Evolutionary conservation across 2,888 invertebrate species (phyloP).

Genomic region (Caenorhabditis wallacei): DNA sequence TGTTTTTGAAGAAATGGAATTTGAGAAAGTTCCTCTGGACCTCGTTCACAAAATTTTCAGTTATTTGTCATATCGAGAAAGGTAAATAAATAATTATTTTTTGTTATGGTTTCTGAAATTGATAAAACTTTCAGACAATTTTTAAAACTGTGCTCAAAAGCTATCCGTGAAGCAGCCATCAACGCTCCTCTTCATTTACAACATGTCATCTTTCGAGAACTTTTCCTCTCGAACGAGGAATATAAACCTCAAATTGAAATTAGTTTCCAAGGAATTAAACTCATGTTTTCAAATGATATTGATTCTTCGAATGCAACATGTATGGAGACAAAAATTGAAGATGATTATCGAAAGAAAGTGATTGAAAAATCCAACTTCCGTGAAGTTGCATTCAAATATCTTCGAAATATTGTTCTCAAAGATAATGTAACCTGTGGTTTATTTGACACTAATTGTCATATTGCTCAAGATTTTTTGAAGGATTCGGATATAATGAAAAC

Average conservation of each 20-base stretch:
- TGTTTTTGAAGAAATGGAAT: background rate
- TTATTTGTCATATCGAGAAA: background rate
- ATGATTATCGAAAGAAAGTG: background rate
- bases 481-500: background rate
- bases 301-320: background rate
- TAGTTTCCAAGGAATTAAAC: background rate
- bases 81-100: background rate
- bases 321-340: too few species aligned
- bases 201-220: background rate
- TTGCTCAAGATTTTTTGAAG: background rate
- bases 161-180: background rate
- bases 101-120: background rate
- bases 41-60: constrained; percentile 7
- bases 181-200: background rate
- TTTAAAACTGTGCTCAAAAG: constrained; percentile 1
- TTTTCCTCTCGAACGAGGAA: background rate
- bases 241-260: background rate
- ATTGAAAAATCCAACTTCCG: background rate
- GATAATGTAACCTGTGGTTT: constrained; percentile 2
- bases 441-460: constrained; percentile 12
- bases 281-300: background rate
- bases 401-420: constrained; percentile 22
- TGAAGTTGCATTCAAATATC: background rate
- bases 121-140: background rate
- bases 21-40: background rate